Evolutionary conservation across 2,113 vertebrate species (phyloP).

Genomic region (Sceloporus undulatus): DNA sequence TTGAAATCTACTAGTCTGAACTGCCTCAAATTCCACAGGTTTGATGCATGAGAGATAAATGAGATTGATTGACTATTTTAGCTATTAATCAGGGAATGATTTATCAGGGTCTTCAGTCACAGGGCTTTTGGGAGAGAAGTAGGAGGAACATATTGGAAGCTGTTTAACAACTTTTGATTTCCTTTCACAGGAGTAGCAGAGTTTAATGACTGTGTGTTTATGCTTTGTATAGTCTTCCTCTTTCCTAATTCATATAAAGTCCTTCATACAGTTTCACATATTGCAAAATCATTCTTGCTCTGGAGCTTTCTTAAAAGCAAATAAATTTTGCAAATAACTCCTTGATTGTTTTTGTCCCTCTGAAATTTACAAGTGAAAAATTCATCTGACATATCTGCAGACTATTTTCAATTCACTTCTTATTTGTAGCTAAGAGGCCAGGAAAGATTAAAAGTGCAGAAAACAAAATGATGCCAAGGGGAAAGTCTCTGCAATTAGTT

Average conservation of each 20-base stretch:
- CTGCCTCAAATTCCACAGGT: background rate
- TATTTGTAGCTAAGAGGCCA: background rate
- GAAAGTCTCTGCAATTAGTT: background rate
- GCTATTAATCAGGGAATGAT: background rate
- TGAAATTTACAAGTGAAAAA: conserved; percentile 12
- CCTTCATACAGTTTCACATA: background rate
- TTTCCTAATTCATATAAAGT: background rate
- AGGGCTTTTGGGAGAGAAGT: background rate
- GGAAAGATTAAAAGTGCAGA: background rate
- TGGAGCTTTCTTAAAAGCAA: background rate
- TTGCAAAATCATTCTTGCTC: background rate
- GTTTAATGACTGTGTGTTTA: background rate
- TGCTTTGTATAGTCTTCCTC: background rate
- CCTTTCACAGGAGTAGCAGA: background rate
- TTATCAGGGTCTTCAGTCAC: background rate
- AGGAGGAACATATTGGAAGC: background rate
- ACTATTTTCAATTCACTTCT: background rate
- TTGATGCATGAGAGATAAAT: background rate
- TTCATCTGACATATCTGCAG: background rate
- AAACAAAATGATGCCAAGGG: background rate
- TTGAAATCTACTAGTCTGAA: background rate
- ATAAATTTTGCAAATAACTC: background rate
- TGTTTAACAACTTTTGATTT: background rate
- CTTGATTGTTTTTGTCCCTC: conserved; percentile 10
- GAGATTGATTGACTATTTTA: background rate